Conservation (phyloP, 2,113 vertebrate genomes). For the Crotalus horridus region DNA sequence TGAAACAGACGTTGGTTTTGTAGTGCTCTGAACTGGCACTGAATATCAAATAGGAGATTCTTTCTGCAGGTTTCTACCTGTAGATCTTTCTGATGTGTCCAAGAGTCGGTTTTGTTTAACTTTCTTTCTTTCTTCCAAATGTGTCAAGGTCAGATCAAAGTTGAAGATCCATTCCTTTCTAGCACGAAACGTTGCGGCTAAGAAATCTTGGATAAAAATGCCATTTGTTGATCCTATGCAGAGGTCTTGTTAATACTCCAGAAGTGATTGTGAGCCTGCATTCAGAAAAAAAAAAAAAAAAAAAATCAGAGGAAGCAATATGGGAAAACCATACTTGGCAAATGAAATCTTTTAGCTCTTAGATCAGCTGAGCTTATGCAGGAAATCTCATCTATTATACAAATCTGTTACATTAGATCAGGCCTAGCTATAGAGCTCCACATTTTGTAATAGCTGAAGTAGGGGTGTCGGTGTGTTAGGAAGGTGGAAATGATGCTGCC, state of each 20-base stretch:
- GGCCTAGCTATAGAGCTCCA: neutral
- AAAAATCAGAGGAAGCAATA: constrained; percentile 22
- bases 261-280: rapidly evolving
- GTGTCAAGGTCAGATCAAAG: neutral
- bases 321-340: neutral
- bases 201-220: neutral
- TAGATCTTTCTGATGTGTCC: neutral
- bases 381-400: neutral
- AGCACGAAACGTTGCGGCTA: neutral
- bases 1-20: neutral
- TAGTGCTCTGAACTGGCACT: neutral
- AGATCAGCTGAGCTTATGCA: neutral
- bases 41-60: neutral
- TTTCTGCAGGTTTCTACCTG: rapidly evolving
- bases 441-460: neutral
- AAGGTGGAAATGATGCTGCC: neutral
- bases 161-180: neutral
- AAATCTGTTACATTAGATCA: neutral
- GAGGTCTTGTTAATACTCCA: rapidly evolving
- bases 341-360: constrained; percentile 12
- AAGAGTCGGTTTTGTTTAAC: neutral
- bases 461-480: too few relatives aligned
- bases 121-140: rapidly evolving
- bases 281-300: neutral
- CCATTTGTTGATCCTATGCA: neutral